A percentile compares a stretch with the other conserved stretches of the same genome.
Evolutionary conservation across 2,888 invertebrate genomes (phyloP).

Genomic region (Reticulitermes lucifugus): DNA sequence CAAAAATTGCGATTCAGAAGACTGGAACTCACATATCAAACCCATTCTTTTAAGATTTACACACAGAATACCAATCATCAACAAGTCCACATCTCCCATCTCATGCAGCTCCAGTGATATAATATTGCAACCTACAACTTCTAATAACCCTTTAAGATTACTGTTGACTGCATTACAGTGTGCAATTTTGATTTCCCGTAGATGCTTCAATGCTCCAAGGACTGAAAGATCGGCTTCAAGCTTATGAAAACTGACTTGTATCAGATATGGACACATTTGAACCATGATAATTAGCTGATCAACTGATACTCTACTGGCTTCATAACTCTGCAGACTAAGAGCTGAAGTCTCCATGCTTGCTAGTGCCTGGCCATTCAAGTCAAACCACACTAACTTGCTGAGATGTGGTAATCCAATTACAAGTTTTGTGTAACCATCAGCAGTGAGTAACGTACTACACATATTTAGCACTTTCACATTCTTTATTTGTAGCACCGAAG

Average conservation of each 20-base stretch:
- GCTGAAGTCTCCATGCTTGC: background rate
- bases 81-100: background rate
- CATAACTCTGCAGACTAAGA: conserved; percentile 10
- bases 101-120: conserved; percentile 30
- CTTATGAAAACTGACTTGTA: conserved; percentile 21
- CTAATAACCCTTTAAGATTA: conserved; percentile 22
- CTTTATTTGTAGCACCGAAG: background rate
- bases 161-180: conserved; percentile 18
- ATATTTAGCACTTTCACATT: conserved; percentile 12
- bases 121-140: conserved; percentile 5
- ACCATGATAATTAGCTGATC: conserved; percentile 17
- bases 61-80: conserved; percentile 10
- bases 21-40: conserved; percentile 6
- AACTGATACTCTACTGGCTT: conserved; percentile 17
- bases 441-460: conserved; percentile 2
- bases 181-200: conserved; percentile 9
- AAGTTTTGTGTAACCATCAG: background rate
- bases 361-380: conserved; percentile 13
- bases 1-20: background rate
- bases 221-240: conserved; percentile 33
- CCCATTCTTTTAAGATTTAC: conserved; percentile 25
- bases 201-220: background rate
- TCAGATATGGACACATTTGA: background rate
- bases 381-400: conserved; percentile 27
- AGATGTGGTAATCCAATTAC: conserved; percentile 12